Percentiles rank a stretch among this genome's conserved stretches.
Evolutionary conservation across 2,797 vertebrate genomes (phyloP).

Genomic region (Crypturellus tataupa): DNA sequence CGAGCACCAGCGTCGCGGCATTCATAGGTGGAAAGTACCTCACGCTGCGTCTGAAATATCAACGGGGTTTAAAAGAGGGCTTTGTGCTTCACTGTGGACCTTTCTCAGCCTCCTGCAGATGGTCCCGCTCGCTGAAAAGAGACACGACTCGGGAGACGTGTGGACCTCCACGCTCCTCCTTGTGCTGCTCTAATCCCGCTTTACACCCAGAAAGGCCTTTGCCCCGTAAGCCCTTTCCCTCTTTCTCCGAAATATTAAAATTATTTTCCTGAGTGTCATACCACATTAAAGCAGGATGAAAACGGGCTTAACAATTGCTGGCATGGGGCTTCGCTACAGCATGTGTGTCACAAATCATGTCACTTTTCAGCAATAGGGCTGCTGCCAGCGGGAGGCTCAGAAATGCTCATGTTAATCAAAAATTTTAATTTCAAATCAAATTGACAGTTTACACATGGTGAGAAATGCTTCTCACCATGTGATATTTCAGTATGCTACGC

Average conservation of each 20-base stretch:
- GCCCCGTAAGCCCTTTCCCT: slow-evolving; percentile 57
- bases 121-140: slow-evolving; percentile 63
- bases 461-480: slow-evolving; percentile 71
- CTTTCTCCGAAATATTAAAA: slow-evolving; percentile 72
- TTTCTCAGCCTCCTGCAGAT: slow-evolving; percentile 70
- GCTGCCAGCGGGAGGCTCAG: slow-evolving; percentile 77
- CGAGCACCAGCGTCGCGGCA: slow-evolving; percentile 18
- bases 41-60: slow-evolving; percentile 71
- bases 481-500: slow-evolving; percentile 71
- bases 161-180: slow-evolving; percentile 4
- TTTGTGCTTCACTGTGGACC: slow-evolving; percentile 65
- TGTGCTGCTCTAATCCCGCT: slow-evolving; percentile 41
- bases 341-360: slow-evolving; percentile 79
- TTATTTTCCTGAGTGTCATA: slow-evolving; percentile 69
- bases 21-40: slow-evolving; percentile 70
- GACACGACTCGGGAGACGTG: slow-evolving; percentile 38
- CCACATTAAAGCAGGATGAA: slow-evolving; percentile 73
- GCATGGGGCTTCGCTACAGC: slow-evolving; percentile 75
- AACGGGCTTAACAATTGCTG: slow-evolving; percentile 74
- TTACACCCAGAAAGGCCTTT: slow-evolving; percentile 49
- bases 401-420: slow-evolving; percentile 79
- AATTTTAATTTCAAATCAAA: slow-evolving; percentile 81
- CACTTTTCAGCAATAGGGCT: slow-evolving; percentile 78
- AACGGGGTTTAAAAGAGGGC: slow-evolving; percentile 66
- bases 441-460: slow-evolving; percentile 74